Conservation (phyloP, 2,113 vertebrate genomes). For the Anser cygnoides region DNA sequence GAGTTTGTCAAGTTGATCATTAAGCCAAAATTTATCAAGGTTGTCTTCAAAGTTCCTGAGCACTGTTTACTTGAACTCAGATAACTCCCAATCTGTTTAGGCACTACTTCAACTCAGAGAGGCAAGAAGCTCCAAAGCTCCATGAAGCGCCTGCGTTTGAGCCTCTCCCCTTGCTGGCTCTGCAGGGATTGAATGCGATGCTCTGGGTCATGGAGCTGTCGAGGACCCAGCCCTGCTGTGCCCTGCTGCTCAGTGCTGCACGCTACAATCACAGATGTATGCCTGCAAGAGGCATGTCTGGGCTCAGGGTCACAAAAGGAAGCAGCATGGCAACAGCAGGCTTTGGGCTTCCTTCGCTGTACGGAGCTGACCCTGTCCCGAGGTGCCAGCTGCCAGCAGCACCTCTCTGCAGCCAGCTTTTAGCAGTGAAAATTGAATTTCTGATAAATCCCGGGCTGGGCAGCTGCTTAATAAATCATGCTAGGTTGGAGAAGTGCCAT, state of each 20-base stretch:
- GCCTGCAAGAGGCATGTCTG: accelerated
- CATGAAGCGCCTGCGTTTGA: accelerated
- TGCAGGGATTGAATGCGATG: neutral
- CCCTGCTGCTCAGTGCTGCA: neutral
- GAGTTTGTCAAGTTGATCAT: neutral
- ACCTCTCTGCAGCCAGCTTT: accelerated
- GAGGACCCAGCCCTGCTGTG: no score
- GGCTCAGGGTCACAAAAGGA: neutral
- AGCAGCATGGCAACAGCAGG: neutral
- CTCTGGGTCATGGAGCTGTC: neutral
- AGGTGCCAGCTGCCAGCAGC: neutral
- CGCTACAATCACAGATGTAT: neutral
- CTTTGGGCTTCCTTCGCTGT: neutral
- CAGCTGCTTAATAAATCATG: neutral
- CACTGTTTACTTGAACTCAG: neutral
- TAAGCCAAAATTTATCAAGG: neutral
- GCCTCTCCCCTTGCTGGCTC: neutral
- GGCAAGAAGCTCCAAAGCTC: neutral
- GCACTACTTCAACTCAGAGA: neutral
- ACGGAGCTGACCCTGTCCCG: accelerated
- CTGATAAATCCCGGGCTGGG: neutral
- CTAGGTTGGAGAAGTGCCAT: neutral
- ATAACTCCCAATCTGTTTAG: neutral
- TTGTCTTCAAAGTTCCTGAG: neutral
- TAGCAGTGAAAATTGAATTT: accelerated